These are phyloP conservation scores for Ichneumoninae sp. DNA, from an alignment of 2,888 invertebrate genomes.

Conservation along the genomic window DNA sequence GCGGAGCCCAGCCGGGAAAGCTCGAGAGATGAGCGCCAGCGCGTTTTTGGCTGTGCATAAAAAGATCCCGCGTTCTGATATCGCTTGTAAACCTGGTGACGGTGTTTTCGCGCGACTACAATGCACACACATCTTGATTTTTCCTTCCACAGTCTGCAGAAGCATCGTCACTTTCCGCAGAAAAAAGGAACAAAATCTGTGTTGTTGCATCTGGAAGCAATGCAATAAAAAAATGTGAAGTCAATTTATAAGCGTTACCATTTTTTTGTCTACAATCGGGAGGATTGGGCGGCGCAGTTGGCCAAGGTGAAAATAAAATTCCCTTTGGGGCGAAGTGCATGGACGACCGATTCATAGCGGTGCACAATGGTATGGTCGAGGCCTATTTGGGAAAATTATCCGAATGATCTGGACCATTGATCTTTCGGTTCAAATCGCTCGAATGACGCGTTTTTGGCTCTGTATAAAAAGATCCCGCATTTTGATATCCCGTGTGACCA, in stretches of 20 bases:
- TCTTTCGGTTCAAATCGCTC: too few species aligned
- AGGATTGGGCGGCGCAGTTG: not conserved
- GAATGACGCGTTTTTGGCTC: conserved; percentile 13
- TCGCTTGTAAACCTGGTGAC: conserved; percentile 22
- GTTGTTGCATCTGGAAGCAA: not conserved
- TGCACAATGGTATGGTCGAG: not conserved
- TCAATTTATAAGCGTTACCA: not conserved
- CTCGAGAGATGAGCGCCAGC: conserved; percentile 19
- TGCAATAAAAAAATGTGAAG: not conserved
- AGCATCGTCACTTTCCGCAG: conserved; percentile 11
- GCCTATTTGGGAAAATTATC: not conserved
- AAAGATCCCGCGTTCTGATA: conserved; percentile 46
- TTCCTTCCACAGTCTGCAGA: conserved; percentile 27
- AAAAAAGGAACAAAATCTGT: conserved; percentile 15
- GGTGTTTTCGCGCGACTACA: conserved; percentile 19
- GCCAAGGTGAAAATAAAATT: not conserved
- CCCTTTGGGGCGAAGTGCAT: not conserved
- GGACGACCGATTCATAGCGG: not conserved
- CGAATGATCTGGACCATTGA: too few species aligned
- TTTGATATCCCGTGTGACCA: conserved; percentile 33
- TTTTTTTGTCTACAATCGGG: not conserved
- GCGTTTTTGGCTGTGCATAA: conserved; percentile 35
- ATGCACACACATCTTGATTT: conserved; percentile 13
- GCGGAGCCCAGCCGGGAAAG: not conserved
- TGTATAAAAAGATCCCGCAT: conserved; percentile 41